Evolutionary conservation across 2,113 vertebrate genomes (phyloP).

Genomic region (Pluvialis apricaria): DNA sequence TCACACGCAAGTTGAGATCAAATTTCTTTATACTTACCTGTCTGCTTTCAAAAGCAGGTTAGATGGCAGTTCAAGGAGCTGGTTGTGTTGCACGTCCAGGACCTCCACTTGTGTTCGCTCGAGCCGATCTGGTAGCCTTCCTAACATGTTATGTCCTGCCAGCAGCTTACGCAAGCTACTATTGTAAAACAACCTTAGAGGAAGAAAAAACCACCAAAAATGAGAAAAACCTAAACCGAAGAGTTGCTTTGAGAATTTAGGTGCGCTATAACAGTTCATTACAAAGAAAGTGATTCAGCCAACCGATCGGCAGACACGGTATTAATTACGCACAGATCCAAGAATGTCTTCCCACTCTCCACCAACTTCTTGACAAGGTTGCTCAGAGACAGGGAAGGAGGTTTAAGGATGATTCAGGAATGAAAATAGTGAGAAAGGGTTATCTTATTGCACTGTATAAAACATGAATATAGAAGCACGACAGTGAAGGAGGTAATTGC

Average conservation of each 20-base stretch:
- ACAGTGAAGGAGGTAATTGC: not conserved
- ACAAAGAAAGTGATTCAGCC: conserved; percentile 16
- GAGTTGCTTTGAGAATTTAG: not conserved
- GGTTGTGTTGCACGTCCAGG: conserved; percentile 94
- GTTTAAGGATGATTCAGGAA: conserved; percentile 32
- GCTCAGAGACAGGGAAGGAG: not conserved
- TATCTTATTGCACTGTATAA: not conserved
- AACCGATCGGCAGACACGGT: not conserved
- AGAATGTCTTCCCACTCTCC: conserved; percentile 41
- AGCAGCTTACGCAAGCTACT: conserved; percentile 92
- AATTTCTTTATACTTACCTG: conserved; percentile 75
- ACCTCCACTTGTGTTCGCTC: conserved; percentile 90
- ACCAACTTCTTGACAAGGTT: conserved; percentile 39
- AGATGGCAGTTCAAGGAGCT: conserved; percentile 88
- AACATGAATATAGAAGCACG: not conserved
- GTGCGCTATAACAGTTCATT: not conserved
- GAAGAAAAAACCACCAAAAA: conserved; percentile 1
- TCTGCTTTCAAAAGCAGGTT: conserved; percentile 91
- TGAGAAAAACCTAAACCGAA: not conserved
- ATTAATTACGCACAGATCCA: conserved; percentile 24
- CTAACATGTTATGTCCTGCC: conserved; percentile 87
- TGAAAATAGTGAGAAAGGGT: not conserved
- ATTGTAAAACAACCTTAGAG: conserved; percentile 86
- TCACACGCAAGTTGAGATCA: rapidly evolving
- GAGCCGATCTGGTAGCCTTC: conserved; percentile 86